Evolutionary conservation across 2,113 vertebrate species (phyloP).

Genomic region (Ceyx melanurus): DNA sequence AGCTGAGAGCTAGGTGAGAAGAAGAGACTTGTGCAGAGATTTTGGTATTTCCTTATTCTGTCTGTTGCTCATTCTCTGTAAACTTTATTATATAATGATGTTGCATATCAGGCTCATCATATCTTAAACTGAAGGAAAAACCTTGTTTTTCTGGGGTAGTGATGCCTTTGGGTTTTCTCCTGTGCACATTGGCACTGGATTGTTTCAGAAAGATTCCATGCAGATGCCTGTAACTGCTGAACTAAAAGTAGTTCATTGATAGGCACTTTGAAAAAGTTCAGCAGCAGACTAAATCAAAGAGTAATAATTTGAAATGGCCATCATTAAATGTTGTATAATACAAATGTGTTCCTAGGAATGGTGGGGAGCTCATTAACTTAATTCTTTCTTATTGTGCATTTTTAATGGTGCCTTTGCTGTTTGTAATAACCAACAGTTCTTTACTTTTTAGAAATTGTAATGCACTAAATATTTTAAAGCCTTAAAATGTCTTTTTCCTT

Average conservation of each 20-base stretch:
- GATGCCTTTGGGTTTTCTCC: not conserved
- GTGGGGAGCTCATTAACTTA: not conserved
- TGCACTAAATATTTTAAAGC: not conserved
- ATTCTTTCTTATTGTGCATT: not conserved
- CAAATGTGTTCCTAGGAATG: not conserved
- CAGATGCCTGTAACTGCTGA: not conserved
- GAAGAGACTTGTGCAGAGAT: not conserved
- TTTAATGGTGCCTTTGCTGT: not conserved
- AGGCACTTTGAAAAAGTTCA: not conserved
- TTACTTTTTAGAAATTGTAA: not conserved
- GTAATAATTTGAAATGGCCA: not conserved
- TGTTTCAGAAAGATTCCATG: not conserved
- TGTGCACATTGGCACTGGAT: not conserved
- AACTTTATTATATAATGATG: not conserved
- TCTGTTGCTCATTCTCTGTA: not conserved
- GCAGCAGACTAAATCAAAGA: not conserved
- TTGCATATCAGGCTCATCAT: not conserved
- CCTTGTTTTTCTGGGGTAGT: not conserved
- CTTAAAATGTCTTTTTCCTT: not conserved
- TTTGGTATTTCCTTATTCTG: not conserved
- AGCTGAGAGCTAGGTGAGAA: not conserved
- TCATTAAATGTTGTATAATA: not conserved
- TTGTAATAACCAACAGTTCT: not conserved
- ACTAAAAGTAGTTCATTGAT: not conserved
- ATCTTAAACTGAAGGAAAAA: not conserved